Conservation (phyloP, 2,113 vertebrate genomes). For the Lynx canadensis region DNA sequence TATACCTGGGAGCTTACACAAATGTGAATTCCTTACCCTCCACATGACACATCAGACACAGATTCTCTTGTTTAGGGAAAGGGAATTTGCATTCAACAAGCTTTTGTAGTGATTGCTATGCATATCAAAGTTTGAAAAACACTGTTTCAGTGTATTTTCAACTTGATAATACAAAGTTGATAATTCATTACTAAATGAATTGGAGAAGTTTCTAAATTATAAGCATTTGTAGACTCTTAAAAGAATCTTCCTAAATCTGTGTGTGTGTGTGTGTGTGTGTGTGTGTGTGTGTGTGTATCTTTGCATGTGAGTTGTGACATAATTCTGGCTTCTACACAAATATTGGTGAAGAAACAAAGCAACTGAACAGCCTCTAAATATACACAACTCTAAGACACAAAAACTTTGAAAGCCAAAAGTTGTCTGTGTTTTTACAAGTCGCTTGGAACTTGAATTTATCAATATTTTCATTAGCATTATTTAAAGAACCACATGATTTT, state of each 20-base stretch:
- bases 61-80: background rate
- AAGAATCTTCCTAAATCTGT: background rate
- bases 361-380: background rate
- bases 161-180: background rate
- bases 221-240: background rate
- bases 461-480: background rate
- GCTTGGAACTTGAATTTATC: background rate
- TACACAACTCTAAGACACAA: background rate
- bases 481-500: constrained; percentile 20
- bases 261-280: background rate
- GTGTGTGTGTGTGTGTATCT: background rate
- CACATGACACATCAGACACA: background rate
- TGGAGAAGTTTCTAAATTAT: background rate
- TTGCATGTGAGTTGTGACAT: background rate
- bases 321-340: constrained; percentile 5
- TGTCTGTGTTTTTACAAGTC: background rate
- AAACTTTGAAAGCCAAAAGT: background rate
- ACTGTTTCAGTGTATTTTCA: background rate
- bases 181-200: background rate
- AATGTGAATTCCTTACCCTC: background rate
- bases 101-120: background rate
- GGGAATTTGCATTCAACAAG: background rate
- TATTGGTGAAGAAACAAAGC: background rate
- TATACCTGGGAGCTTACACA: background rate
- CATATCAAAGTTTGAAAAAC: background rate